Percentiles rank a stretch among this genome's conserved stretches.
phyloP scores from a whole-genome alignment of 2,797 vertebrate species.

The Australoheros facetus region DNA sequence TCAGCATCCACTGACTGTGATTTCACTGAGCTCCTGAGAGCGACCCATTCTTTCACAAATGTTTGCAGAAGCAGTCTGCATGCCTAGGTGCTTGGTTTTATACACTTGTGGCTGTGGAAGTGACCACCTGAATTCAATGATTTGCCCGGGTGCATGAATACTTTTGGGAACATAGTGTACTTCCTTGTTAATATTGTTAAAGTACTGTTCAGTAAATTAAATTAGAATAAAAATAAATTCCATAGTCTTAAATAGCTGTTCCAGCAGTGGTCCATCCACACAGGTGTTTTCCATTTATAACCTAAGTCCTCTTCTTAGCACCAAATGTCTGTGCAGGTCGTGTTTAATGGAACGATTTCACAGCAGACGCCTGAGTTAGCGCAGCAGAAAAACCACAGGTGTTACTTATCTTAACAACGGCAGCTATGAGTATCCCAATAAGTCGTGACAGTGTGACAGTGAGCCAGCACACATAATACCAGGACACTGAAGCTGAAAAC shows the following conservation, averaged over 20 bases:
- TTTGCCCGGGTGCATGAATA: too few species aligned
- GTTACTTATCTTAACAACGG: not conserved
- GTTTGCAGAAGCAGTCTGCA: too few species aligned
- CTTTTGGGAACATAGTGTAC: too few species aligned
- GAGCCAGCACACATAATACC: not conserved
- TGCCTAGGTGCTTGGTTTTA: too few species aligned
- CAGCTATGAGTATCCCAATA: not conserved
- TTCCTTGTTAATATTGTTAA: not conserved
- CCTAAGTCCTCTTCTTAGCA: not conserved
- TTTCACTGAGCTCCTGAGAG: too few species aligned
- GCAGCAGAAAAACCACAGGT: conserved; percentile 3
- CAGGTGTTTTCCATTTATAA: conserved; percentile 5
- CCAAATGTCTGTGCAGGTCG: not conserved
- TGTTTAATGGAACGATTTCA: not conserved
- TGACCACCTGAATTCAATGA: too few species aligned
- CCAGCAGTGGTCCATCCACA: not conserved
- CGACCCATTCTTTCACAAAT: too few species aligned
- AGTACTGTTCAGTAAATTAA: not conserved
- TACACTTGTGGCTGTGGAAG: too few species aligned
- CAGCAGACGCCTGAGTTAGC: not conserved
- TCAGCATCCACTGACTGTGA: too few species aligned
- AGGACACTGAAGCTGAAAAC: not conserved
- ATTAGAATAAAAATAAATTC: not conserved
- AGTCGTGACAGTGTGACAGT: not conserved
- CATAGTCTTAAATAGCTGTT: not conserved